phyloP scores from a whole-genome alignment of 2,113 vertebrate genomes.

The Struthidea cinerea region DNA sequence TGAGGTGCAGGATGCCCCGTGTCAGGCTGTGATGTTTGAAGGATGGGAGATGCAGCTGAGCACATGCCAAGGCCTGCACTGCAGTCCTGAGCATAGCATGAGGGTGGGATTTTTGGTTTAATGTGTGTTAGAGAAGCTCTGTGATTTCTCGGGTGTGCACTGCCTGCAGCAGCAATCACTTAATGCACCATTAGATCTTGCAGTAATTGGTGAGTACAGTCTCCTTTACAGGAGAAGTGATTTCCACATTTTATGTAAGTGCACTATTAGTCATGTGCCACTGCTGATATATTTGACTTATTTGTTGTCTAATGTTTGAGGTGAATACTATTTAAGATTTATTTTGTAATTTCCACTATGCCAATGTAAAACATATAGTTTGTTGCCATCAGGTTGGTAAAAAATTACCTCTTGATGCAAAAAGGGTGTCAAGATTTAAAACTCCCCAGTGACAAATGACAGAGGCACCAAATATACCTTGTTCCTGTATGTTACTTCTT shows the following conservation, averaged over 20 bases:
- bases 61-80: background rate
- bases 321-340: slow-evolving; percentile 62
- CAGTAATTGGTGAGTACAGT: slow-evolving; percentile 27
- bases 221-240: slow-evolving; percentile 37
- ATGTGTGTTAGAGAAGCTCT: background rate
- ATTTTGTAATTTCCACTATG: slow-evolving; percentile 65
- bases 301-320: slow-evolving; percentile 57
- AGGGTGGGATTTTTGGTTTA: background rate
- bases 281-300: slow-evolving; percentile 48
- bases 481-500: slow-evolving; percentile 35
- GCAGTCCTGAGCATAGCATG: background rate
- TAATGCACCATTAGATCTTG: slow-evolving; percentile 1
- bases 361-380: slow-evolving; percentile 45
- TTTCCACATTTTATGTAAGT: slow-evolving; percentile 36
- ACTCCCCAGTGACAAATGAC: slow-evolving; percentile 57
- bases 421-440: slow-evolving; percentile 60
- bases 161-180: background rate
- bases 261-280: slow-evolving; percentile 36
- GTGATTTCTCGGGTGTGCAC: background rate
- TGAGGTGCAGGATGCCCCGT: background rate
- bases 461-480: background rate
- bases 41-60: background rate
- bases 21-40: background rate
- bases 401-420: slow-evolving; percentile 60
- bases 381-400: slow-evolving; percentile 44